Conservation (phyloP, 92 coral and sea anemone genomes). For the Ricordea florida region DNA sequence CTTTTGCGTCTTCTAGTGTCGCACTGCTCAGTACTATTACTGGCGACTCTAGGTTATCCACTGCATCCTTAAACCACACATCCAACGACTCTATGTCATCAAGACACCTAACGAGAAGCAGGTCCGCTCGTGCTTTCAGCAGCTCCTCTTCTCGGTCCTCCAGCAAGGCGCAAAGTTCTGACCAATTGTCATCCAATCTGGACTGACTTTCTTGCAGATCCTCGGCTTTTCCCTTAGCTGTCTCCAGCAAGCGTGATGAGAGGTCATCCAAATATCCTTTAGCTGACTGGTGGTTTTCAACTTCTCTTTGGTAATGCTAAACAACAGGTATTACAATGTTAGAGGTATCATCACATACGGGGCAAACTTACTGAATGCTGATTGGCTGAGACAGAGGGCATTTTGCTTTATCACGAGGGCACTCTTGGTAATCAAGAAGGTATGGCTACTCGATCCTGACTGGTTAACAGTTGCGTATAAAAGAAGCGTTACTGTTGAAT, state of each 20-base stretch:
- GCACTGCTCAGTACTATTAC: slow-evolving; percentile 77
- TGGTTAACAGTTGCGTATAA: too few relatives aligned
- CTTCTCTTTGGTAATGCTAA: slow-evolving; percentile 92
- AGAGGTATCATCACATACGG: too few relatives aligned
- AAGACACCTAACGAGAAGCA: slow-evolving; percentile 58
- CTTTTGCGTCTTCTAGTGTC: slow-evolving; percentile 71
- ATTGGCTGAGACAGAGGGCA: too few relatives aligned
- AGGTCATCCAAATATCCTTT: slow-evolving; percentile 78
- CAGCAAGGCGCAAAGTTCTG: slow-evolving; percentile 83
- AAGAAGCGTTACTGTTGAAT: too few relatives aligned
- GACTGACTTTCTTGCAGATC: slow-evolving; percentile 78
- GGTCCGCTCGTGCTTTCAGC: slow-evolving; percentile 72
- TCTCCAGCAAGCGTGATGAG: slow-evolving; percentile 69
- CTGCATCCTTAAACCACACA: slow-evolving; percentile 65
- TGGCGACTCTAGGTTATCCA: slow-evolving; percentile 52
- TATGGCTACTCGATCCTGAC: too few relatives aligned
- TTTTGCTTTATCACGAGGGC: too few relatives aligned
- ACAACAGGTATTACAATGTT: not conserved
- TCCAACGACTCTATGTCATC: slow-evolving; percentile 75
- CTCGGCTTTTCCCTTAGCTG: slow-evolving; percentile 76
- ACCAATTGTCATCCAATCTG: slow-evolving; percentile 83
- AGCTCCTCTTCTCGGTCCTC: slow-evolving; percentile 93
- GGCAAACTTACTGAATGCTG: too few relatives aligned
- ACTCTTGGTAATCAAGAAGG: too few relatives aligned
- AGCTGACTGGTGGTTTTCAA: slow-evolving; percentile 70